Percentiles rank a stretch among this genome's conserved stretches.
phyloP scores from a whole-genome alignment of 92 coral and sea anemone species.

The Galaxea fascicularis region DNA sequence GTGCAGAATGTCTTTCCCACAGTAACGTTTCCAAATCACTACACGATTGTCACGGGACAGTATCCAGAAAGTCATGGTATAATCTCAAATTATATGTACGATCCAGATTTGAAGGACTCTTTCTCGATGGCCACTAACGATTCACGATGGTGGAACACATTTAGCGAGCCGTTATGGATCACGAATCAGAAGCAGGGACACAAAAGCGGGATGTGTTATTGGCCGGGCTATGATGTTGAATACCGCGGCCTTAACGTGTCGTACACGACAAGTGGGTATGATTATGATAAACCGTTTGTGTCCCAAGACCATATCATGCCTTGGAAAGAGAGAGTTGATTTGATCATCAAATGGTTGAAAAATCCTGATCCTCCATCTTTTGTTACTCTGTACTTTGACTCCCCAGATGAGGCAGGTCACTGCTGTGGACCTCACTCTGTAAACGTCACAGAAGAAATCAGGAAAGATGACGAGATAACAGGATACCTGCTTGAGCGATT shows the following conservation, averaged over 20 bases:
- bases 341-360: constrained; percentile 68
- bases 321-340: constrained; percentile 67
- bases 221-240: constrained; percentile 84
- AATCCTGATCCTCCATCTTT: constrained; percentile 68
- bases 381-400: constrained; percentile 69
- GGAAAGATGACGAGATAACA: constrained; percentile 51
- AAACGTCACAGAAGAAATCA: constrained; percentile 54
- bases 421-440: constrained; percentile 66
- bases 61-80: constrained; percentile 94
- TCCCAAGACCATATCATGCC: constrained; percentile 35
- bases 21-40: constrained; percentile 92
- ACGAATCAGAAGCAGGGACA: constrained; percentile 81
- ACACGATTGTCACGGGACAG: constrained; percentile 86
- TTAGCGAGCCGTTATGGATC: constrained; percentile 90
- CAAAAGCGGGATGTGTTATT: constrained; percentile 76
- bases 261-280: constrained; percentile 45
- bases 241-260: constrained; percentile 54
- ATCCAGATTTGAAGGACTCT: constrained; percentile 60
- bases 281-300: constrained; percentile 59
- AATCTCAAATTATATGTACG: constrained; percentile 74
- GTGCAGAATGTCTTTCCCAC: constrained; percentile 89
- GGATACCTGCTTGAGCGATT: constrained; percentile 62
- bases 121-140: constrained; percentile 75
- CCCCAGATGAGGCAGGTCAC: constrained; percentile 82
- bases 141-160: constrained; percentile 81